A percentile compares a stretch with the other conserved stretches of the same genome.
These are phyloP conservation scores for Cyanoderma ruficeps DNA, from an alignment of 2,113 vertebrate species.

Conservation along the genomic window DNA sequence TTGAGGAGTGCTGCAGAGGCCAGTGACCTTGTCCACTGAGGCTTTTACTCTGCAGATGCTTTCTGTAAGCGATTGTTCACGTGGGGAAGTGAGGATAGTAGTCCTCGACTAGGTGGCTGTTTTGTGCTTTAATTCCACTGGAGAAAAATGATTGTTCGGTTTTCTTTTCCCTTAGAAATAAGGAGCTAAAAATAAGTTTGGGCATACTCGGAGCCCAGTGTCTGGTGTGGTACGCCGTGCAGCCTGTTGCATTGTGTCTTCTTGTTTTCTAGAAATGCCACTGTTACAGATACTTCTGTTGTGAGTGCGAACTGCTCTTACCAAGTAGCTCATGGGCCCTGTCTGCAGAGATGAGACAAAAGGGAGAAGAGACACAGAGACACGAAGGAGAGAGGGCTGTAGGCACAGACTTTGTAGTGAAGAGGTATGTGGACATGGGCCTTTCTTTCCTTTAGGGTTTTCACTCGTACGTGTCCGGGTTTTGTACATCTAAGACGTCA, in stretches of 20 bases:
- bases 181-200: neutral
- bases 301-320: neutral
- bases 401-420: neutral
- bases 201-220: neutral
- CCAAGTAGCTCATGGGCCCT: neutral
- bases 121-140: neutral
- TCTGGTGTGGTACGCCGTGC: fast-evolving
- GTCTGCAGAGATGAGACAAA: neutral
- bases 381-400: neutral
- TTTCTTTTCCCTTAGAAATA: neutral
- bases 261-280: neutral
- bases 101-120: neutral
- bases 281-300: neutral
- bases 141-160: fast-evolving
- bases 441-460: neutral
- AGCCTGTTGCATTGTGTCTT: neutral
- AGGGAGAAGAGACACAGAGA: neutral
- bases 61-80: neutral
- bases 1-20: neutral
- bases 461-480: fast-evolving
- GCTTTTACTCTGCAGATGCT: neutral
- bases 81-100: neutral
- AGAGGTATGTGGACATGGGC: neutral
- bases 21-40: too few relatives aligned
- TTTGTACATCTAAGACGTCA: neutral